Percentiles rank a stretch among this genome's conserved stretches.
Evolutionary conservation across 2,113 vertebrate species (phyloP).

Genomic region (Chionodraco myersi): DNA sequence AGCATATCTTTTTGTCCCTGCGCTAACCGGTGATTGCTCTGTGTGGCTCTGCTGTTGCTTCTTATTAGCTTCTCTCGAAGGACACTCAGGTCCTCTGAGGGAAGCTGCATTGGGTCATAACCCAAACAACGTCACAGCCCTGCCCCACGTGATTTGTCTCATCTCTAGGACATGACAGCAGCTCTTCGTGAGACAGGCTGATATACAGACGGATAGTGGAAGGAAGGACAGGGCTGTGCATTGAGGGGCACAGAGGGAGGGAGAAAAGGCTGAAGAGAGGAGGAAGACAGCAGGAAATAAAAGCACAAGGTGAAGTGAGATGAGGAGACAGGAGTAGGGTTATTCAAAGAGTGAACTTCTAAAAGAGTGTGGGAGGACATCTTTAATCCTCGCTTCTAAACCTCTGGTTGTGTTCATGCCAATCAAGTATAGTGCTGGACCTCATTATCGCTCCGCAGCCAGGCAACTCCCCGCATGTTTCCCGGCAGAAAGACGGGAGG

Average conservation of each 20-base stretch:
- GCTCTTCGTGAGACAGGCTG: constrained; percentile 55
- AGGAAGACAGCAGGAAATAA: constrained; percentile 40
- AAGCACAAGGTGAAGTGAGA: constrained; percentile 42
- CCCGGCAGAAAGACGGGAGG: constrained; percentile 40
- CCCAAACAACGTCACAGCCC: constrained; percentile 13
- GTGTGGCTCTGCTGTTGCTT: constrained; percentile 32
- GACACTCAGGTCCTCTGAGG: constrained; percentile 32
- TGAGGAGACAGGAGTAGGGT: constrained; percentile 28
- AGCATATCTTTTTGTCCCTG: not conserved
- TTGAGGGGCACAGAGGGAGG: constrained; percentile 50
- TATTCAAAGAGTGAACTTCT: constrained; percentile 37
- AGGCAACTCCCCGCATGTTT: constrained; percentile 46
- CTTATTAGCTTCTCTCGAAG: constrained; percentile 32
- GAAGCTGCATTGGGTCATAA: constrained; percentile 39
- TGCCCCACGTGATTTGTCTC: constrained; percentile 33
- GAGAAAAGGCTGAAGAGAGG: constrained; percentile 53
- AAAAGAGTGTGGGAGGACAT: constrained; percentile 43
- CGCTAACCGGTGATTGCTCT: not conserved
- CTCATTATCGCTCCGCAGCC: constrained; percentile 64
- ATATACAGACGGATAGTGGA: constrained; percentile 43
- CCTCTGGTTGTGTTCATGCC: constrained; percentile 45
- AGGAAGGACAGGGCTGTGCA: constrained; percentile 61
- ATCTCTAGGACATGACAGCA: constrained; percentile 44
- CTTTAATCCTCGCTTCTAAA: constrained; percentile 59
- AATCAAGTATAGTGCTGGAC: constrained; percentile 55